A percentile compares a stretch with the other conserved stretches of the same genome.
Evolutionary conservation across 1,140 invertebrate genomes (phyloP).

Genomic region (Drosophila oshimai): DNA sequence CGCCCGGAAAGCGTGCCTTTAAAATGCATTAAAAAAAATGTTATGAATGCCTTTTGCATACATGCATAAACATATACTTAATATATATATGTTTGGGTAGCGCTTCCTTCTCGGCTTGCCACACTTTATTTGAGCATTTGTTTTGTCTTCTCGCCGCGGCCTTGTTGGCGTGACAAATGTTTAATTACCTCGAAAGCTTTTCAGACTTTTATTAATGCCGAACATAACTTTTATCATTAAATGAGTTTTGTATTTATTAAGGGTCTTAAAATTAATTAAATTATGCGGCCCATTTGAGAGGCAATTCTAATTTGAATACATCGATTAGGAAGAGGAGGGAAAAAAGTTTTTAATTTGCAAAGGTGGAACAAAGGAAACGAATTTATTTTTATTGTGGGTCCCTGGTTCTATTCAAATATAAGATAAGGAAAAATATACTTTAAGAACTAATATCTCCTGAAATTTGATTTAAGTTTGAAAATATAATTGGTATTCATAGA

Average conservation of each 20-base stretch:
- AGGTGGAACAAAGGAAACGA: too few species aligned
- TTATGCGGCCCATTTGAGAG: constrained; percentile 16
- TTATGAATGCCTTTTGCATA: constrained; percentile 49
- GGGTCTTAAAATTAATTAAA: constrained; percentile 52
- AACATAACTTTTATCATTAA: constrained; percentile 69
- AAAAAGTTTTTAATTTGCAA: neutral
- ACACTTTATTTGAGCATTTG: constrained; percentile 13
- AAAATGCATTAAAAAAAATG: constrained; percentile 71
- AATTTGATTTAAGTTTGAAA: too few species aligned
- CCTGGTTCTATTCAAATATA: too few species aligned
- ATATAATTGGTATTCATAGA: too few species aligned
- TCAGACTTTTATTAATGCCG: constrained; percentile 43
- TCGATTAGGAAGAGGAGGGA: neutral
- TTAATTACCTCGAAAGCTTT: constrained; percentile 70
- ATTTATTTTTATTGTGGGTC: too few species aligned
- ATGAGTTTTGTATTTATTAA: constrained; percentile 39
- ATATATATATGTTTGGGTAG: neutral
- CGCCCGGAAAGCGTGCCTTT: constrained; percentile 28
- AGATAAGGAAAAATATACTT: neutral
- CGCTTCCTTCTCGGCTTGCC: neutral
- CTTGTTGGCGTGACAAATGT: constrained; percentile 41
- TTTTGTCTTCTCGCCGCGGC: constrained; percentile 4
- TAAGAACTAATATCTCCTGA: too few species aligned
- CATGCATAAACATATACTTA: constrained; percentile 41
- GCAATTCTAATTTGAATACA: constrained; percentile 19